Evolutionary conservation across 2,888 invertebrate species (phyloP).

Genomic region (Aromia moschata): DNA sequence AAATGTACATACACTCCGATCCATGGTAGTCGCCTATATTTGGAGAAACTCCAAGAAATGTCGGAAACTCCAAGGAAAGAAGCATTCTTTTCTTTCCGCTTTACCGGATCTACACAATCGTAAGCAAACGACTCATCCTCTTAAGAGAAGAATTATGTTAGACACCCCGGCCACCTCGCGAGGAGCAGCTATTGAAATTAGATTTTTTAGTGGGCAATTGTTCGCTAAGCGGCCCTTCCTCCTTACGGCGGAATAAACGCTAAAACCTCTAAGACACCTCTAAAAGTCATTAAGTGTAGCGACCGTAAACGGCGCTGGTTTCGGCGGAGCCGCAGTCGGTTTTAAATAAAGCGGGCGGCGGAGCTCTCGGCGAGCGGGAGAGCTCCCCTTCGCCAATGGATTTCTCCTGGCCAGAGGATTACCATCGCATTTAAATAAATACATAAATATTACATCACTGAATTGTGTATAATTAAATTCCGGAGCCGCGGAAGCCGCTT

Average conservation of each 20-base stretch:
- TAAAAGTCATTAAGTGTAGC: slow-evolving; percentile 59
- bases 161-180: background rate
- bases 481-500: slow-evolving; percentile 59
- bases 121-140: background rate
- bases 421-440: slow-evolving; percentile 65
- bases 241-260: slow-evolving; percentile 51
- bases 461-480: slow-evolving; percentile 65
- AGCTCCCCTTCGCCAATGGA: slow-evolving; percentile 52
- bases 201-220: slow-evolving; percentile 37
- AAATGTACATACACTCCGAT: no score
- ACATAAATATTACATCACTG: slow-evolving; percentile 65
- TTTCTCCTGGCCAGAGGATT: slow-evolving; percentile 60
- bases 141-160: slow-evolving; percentile 15
- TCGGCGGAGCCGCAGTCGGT: slow-evolving; percentile 45
- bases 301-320: slow-evolving; percentile 54
- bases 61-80: no score
- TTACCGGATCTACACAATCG: no score
- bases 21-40: no score
- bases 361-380: no score
- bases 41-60: no score
- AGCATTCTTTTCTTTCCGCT: no score
- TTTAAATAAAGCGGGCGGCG: slow-evolving; percentile 48
- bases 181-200: slow-evolving; percentile 35
- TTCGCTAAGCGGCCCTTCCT: slow-evolving; percentile 19
- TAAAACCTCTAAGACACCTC: slow-evolving; percentile 58